Base-by-base conservation (phyloP, 2,797 vertebrate genomes). In the Uromys caudimaculatus region DNA sequence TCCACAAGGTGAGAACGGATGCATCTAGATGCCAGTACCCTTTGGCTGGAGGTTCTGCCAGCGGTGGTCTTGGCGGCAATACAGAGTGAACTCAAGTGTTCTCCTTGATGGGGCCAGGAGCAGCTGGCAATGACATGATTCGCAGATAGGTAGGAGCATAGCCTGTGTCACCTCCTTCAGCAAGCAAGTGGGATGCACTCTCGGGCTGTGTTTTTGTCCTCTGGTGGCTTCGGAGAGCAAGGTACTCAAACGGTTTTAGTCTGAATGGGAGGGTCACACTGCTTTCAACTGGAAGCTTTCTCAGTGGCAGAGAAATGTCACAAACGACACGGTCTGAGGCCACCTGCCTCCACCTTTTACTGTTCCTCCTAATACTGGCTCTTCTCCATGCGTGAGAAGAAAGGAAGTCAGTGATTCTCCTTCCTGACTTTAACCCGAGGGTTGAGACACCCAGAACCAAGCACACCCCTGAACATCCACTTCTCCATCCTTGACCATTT, bases 151-250 rank as follows among this genome's bases (percentile, higher is more conserved):
- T 13, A 29, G 47, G 38, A 0, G 1, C n/a, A 16, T 6, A 8
- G 32, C 32, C 79, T 16, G 12, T 14, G 19, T 52, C 23, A 2
- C 27, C 23, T 78, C 29, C 54, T 47, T 27, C n/a, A 9, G 60
- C 12, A 4, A 35, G 81, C 81, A 41, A 77, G 35, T 50, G 24
- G 75, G 64, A n/a, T 5, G 24, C 0, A 58, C 17, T 71, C 47
- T 77, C 52, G 14, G 89, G 41, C 87, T 52, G 50, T 56, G 12
- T 24, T 32, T 38, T 0, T 5, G 29, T 75, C 62, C 76, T 41
- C 56, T 52, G 67, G 89, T 52, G 78, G 91, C 90, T 85, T 89
- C 35, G 14, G 76, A 84, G 87, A 29, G 84, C 5, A 1, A 67
- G 13, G 50, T 44, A 52, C 41, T 52, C 38, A 86, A 85, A 69